Percentiles rank a stretch among this genome's conserved stretches.
Conservation (phyloP, 2,113 vertebrate species). For the Scortum barcoo region DNA sequence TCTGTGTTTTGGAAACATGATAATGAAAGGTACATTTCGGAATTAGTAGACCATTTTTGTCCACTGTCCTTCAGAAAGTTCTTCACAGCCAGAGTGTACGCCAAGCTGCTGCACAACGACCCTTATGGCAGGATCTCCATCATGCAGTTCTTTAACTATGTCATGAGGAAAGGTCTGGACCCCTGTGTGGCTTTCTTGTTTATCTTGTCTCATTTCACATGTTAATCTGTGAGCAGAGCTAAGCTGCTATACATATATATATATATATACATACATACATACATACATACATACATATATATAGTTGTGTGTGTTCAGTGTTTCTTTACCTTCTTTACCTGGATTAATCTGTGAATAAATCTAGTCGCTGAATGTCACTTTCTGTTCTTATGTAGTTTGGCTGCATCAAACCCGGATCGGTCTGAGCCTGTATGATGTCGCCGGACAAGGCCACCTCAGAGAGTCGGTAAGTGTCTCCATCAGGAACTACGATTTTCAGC, state of each 20-base stretch:
- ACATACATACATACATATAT: too few species aligned
- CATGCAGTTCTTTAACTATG: slow-evolving; percentile 99
- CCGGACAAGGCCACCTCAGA: slow-evolving; percentile 96
- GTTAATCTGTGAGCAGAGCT: too few species aligned
- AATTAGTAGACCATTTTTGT: background rate
- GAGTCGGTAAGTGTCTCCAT: slow-evolving; percentile 90
- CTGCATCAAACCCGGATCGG: slow-evolving; percentile 98
- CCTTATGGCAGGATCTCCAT: slow-evolving; percentile 97
- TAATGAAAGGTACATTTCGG: background rate
- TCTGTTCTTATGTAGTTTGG: slow-evolving; percentile 86
- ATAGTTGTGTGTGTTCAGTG: too few species aligned
- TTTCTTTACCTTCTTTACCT: too few species aligned
- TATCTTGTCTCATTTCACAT: background rate
- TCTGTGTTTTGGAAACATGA: background rate
- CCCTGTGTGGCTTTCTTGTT: background rate
- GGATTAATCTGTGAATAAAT: background rate
- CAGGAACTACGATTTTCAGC: background rate
- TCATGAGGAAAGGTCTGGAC: slow-evolving; percentile 95
- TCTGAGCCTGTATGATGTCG: slow-evolving; percentile 97
- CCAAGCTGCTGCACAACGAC: slow-evolving; percentile 95
- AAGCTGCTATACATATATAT: too few species aligned
- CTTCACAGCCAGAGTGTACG: slow-evolving; percentile 95
- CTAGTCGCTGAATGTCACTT: background rate
- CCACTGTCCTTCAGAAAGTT: slow-evolving; percentile 88
- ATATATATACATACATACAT: too few species aligned